Evolutionary conservation across 1,140 invertebrate species (phyloP).

Genomic region (Bombus pyrosoma): DNA sequence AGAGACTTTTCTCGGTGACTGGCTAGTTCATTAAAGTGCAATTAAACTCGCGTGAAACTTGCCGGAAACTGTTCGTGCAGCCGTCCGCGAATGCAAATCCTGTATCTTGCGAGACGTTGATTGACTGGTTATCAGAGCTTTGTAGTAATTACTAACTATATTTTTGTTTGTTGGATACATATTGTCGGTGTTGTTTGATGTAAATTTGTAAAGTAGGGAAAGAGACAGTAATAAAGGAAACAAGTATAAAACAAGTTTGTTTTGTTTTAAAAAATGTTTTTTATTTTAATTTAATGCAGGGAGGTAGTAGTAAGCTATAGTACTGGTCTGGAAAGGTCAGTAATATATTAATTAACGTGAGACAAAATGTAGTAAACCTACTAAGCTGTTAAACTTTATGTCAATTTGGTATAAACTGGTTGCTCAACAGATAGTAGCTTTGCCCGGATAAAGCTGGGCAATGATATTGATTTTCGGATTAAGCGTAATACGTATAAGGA

Average conservation of each 20-base stretch:
- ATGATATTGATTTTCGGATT: background rate
- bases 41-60: slow-evolving; percentile 63
- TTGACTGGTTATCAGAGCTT: background rate
- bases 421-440: background rate
- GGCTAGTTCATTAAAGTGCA: slow-evolving; percentile 63
- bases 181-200: background rate
- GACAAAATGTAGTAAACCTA: background rate
- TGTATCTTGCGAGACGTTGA: background rate
- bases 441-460: background rate
- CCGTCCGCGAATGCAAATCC: slow-evolving; percentile 37
- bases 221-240: too few relatives aligned
- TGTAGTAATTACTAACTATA: background rate
- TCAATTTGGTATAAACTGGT: background rate
- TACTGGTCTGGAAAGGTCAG: too few relatives aligned
- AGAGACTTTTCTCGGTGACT: slow-evolving; percentile 42
- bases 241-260: too few relatives aligned
- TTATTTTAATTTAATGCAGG: background rate
- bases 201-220: background rate
- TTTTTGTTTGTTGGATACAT: too few relatives aligned
- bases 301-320: too few relatives aligned
- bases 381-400: background rate
- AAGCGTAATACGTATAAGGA: background rate
- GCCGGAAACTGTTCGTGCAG: slow-evolving; percentile 30
- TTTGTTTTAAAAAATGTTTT: background rate
- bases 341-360: background rate